Evolutionary conservation across 1,140 invertebrate species (phyloP).

Genomic region (Drosophila insularis): DNA sequence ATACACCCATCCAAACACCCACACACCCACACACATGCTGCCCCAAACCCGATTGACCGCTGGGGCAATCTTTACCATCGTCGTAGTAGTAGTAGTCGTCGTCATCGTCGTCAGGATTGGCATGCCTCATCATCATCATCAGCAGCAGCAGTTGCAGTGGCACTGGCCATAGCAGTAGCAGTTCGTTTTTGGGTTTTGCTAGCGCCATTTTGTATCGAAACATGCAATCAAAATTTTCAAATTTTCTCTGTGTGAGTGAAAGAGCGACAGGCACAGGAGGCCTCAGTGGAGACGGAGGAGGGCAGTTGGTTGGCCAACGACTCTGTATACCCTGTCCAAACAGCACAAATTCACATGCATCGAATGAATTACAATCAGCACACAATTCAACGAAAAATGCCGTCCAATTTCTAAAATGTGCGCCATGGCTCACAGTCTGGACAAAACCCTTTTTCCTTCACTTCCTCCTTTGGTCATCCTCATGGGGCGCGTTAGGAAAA

Average conservation of each 20-base stretch:
- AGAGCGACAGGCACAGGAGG: not conserved
- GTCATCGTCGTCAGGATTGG: slow-evolving; percentile 67
- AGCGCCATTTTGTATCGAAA: slow-evolving; percentile 80
- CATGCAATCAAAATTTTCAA: slow-evolving; percentile 81
- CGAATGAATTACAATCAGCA: slow-evolving; percentile 79
- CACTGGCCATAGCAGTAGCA: slow-evolving; percentile 1
- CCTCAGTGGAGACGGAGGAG: not conserved
- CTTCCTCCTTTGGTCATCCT: slow-evolving; percentile 16
- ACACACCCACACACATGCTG: not conserved
- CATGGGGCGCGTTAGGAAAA: slow-evolving; percentile 73
- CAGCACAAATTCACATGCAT: slow-evolving; percentile 54
- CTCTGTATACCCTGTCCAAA: slow-evolving; percentile 55
- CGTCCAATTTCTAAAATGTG: slow-evolving; percentile 79
- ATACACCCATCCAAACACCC: not conserved
- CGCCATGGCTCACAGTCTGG: slow-evolving; percentile 31
- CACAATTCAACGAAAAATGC: slow-evolving; percentile 81
- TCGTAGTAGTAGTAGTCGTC: slow-evolving; percentile 21
- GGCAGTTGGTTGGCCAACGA: not conserved
- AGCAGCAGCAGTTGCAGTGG: not conserved
- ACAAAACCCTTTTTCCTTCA: not conserved
- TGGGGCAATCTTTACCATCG: slow-evolving; percentile 47
- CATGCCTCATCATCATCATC: slow-evolving; percentile 73
- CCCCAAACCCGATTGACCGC: not conserved
- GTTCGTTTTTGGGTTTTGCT: slow-evolving; percentile 59
- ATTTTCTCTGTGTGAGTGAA: slow-evolving; percentile 61